These are phyloP conservation scores for Zophobas atratus DNA, from an alignment of 1,140 invertebrate genomes.

Conservation along the genomic window DNA sequence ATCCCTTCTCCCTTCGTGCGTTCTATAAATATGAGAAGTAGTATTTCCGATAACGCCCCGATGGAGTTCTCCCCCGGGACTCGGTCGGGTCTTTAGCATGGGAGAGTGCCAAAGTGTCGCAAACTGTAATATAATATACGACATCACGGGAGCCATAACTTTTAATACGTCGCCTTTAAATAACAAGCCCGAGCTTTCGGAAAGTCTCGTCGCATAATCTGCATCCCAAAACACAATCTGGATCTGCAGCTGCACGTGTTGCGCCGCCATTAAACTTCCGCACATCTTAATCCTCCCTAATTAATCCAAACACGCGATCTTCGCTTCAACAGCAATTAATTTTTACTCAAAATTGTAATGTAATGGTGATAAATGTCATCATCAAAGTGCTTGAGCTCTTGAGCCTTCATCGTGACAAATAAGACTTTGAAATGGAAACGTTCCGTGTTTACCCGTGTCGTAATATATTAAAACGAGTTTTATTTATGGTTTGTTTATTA, in stretches of 20 bases:
- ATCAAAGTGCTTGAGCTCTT: slow-evolving; percentile 4
- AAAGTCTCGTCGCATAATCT: slow-evolving; percentile 26
- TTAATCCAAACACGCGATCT: slow-evolving; percentile 4
- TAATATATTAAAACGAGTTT: slow-evolving; percentile 51
- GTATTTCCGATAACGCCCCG: slow-evolving; percentile 30
- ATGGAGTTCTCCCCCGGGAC: too few species aligned
- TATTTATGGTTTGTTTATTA: slow-evolving; percentile 53
- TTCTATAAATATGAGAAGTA: slow-evolving; percentile 37
- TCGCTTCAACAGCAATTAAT: neutral
- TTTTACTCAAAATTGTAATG: slow-evolving; percentile 6
- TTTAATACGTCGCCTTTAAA: slow-evolving; percentile 48
- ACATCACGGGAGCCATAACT: slow-evolving; percentile 46
- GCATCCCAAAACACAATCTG: slow-evolving; percentile 13
- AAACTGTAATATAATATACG: slow-evolving; percentile 46
- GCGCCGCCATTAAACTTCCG: too few species aligned
- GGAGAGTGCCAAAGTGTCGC: slow-evolving; percentile 45
- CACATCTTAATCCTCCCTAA: slow-evolving; percentile 3
- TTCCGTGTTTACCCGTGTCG: slow-evolving; percentile 48
- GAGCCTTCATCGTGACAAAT: slow-evolving; percentile 36
- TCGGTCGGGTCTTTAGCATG: slow-evolving; percentile 27
- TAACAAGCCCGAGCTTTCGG: slow-evolving; percentile 43
- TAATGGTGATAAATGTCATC: slow-evolving; percentile 22
- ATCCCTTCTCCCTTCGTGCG: too few species aligned
- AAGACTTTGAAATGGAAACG: slow-evolving; percentile 47
- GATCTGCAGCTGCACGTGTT: neutral